A percentile compares a stretch with the other conserved stretches of the same genome.
Conservation (phyloP, 2,113 vertebrate genomes). For the Lycaon pictus region DNA sequence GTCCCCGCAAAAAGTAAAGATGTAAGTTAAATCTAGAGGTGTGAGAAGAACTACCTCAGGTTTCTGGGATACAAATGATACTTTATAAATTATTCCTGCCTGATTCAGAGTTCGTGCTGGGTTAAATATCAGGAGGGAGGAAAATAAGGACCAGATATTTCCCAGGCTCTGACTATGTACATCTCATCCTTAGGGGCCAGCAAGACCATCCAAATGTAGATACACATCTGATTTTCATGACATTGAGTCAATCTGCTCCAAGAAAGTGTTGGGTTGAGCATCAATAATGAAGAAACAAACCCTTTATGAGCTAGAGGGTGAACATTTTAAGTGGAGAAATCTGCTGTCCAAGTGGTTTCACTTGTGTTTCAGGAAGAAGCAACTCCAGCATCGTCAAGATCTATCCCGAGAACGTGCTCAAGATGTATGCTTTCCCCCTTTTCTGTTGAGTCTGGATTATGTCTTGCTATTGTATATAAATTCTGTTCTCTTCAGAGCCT, state of each 20-base stretch:
- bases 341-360: not conserved
- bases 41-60: not conserved
- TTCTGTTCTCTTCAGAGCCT: constrained; percentile 11
- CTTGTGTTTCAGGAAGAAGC: not conserved
- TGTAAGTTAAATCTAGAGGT: not conserved
- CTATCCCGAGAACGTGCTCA: not conserved
- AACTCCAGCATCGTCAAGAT: not conserved
- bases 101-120: not conserved
- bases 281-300: not conserved
- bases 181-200: not conserved
- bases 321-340: not conserved
- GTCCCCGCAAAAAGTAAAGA: not conserved
- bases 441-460: not conserved
- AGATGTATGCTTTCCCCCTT: not conserved
- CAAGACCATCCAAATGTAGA: not conserved
- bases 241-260: not conserved
- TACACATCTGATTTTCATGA: not conserved
- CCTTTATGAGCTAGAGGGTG: not conserved
- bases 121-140: not conserved
- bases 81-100: not conserved
- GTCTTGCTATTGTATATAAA: not conserved
- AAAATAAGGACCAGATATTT: not conserved
- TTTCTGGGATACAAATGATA: not conserved
- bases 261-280: not conserved
- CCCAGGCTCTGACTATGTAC: not conserved